Conservation (phyloP, 2,113 vertebrate genomes). For the Empidonax alnorum region DNA sequence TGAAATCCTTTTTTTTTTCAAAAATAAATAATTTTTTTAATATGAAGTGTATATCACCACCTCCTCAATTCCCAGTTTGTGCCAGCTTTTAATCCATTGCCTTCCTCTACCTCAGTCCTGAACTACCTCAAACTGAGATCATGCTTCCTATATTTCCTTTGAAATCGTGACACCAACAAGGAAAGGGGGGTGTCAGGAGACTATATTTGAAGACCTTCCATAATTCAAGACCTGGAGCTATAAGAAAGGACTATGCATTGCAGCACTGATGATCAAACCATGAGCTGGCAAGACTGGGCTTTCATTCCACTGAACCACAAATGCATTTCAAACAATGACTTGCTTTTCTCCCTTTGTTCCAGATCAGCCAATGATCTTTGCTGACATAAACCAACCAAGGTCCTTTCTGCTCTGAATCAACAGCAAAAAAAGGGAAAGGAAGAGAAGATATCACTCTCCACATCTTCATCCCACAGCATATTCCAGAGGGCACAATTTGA, state of each 20-base stretch:
- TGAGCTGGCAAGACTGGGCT: slow-evolving; percentile 55
- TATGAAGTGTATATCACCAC: neutral
- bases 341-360: slow-evolving; percentile 50
- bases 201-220: slow-evolving; percentile 11
- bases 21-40: neutral
- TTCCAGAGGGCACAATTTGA: slow-evolving; percentile 14
- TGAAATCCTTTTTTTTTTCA: neutral
- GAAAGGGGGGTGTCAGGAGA: neutral
- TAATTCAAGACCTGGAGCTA: slow-evolving; percentile 26
- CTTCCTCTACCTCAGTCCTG: slow-evolving; percentile 12
- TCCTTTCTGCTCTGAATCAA: slow-evolving; percentile 63
- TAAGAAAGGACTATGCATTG: slow-evolving; percentile 20
- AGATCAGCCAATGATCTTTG: slow-evolving; percentile 41
- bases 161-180: neutral
- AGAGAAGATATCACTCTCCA: slow-evolving; percentile 11
- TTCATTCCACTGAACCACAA: slow-evolving; percentile 55
- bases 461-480: slow-evolving; percentile 16
- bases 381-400: slow-evolving; percentile 47
- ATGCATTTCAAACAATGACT: slow-evolving; percentile 5
- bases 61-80: neutral
- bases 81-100: slow-evolving; percentile 3
- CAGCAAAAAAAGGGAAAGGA: slow-evolving; percentile 34
- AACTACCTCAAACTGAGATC: neutral
- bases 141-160: slow-evolving; percentile 8
- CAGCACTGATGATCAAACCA: slow-evolving; percentile 47